Evolutionary conservation across 2,113 vertebrate genomes (phyloP).

Genomic region (Semicossyphus pulcher): DNA sequence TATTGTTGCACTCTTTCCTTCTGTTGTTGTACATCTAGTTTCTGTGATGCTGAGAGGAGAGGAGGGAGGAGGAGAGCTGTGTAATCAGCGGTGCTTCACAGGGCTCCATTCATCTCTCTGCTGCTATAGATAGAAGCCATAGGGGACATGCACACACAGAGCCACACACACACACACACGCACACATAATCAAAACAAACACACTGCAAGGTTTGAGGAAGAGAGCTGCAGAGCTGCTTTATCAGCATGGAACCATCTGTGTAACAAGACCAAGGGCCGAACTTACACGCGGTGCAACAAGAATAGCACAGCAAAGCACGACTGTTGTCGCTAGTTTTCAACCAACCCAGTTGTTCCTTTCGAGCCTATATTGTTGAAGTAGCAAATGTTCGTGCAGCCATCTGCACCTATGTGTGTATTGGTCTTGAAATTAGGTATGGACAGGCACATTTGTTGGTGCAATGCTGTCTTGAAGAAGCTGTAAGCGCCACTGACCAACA

Average conservation of each 20-base stretch:
- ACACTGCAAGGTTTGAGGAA: not conserved
- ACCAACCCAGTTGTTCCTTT: too few relatives aligned
- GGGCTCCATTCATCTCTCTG: slow-evolving; percentile 56
- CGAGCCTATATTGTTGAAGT: too few relatives aligned
- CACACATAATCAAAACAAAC: slow-evolving; percentile 4
- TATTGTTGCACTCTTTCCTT: not conserved
- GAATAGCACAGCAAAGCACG: too few relatives aligned
- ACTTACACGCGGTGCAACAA: too few relatives aligned
- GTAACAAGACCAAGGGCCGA: not conserved
- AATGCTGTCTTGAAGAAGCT: too few relatives aligned
- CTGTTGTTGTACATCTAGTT: not conserved
- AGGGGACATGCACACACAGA: slow-evolving; percentile 9
- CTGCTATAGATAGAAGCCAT: slow-evolving; percentile 47
- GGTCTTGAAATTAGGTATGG: too few relatives aligned
- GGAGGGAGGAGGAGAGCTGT: slow-evolving; percentile 19
- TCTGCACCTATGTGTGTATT: too few relatives aligned
- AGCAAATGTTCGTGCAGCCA: too few relatives aligned
- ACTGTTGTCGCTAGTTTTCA: too few relatives aligned
- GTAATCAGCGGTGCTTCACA: slow-evolving; percentile 52
- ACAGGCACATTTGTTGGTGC: too few relatives aligned
- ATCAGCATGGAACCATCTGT: too few relatives aligned
- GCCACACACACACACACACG: slow-evolving; percentile 1
- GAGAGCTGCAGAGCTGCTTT: not conserved
- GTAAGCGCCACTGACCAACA: too few relatives aligned
- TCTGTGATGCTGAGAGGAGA: slow-evolving; percentile 19